Percentiles rank a stretch among this genome's conserved stretches.
phyloP scores from a whole-genome alignment of 2,888 invertebrate species.

The Agrotis clavis region DNA sequence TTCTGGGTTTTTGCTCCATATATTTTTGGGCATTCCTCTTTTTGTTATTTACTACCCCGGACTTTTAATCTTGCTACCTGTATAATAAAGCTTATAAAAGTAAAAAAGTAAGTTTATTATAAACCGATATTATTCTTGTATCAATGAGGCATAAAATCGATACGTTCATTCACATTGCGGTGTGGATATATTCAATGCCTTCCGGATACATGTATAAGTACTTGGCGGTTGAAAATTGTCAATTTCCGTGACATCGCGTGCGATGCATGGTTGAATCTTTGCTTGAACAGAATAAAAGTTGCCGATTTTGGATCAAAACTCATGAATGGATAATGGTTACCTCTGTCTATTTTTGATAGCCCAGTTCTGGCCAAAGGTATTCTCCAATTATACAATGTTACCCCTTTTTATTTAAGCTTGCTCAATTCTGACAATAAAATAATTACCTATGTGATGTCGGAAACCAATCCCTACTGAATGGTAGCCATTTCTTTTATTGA shows the following conservation, averaged over 20 bases:
- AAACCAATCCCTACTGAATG: too few relatives aligned
- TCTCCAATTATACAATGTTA: too few relatives aligned
- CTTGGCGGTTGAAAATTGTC: slow-evolving; percentile 27
- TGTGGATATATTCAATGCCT: slow-evolving; percentile 26
- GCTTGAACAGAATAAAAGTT: slow-evolving; percentile 10
- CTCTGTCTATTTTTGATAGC: background rate
- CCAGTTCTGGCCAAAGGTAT: background rate
- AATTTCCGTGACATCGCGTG: slow-evolving; percentile 31
- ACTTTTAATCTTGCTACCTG: background rate
- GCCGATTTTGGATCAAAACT: background rate
- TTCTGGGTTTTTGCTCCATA: too few relatives aligned
- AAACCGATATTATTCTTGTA: background rate
- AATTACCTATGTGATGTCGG: too few relatives aligned
- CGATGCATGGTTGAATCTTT: slow-evolving; percentile 15
- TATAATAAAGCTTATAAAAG: too few relatives aligned
- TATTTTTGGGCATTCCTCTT: too few relatives aligned
- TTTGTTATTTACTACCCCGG: too few relatives aligned
- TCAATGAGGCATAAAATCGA: slow-evolving; percentile 28
- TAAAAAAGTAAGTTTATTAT: too few relatives aligned
- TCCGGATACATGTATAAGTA: slow-evolving; percentile 24
- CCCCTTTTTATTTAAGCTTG: too few relatives aligned
- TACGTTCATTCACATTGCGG: background rate
- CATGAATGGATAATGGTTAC: background rate
- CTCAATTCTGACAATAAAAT: too few relatives aligned
- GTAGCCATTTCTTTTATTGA: too few relatives aligned